A percentile compares a stretch with the other conserved stretches of the same genome.
These are phyloP conservation scores for Gymnocypris eckloni DNA, from an alignment of 2,797 vertebrate species.

Conservation along the genomic window DNA sequence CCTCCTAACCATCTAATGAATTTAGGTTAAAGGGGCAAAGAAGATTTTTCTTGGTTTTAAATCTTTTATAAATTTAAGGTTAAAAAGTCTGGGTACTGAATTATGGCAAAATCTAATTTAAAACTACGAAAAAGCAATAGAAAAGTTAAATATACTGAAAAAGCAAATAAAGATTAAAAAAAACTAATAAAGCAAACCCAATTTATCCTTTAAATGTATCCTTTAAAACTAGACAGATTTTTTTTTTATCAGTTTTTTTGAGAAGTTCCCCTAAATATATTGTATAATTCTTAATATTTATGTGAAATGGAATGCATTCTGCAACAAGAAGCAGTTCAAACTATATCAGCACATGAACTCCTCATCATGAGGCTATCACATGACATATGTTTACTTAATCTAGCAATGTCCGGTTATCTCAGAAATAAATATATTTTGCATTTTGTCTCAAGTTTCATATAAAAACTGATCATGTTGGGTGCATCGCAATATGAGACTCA, in stretches of 20 bases:
- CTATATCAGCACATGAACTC: background rate
- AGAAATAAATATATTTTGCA: background rate
- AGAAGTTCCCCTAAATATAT: background rate
- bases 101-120: background rate
- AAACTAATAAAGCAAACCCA: background rate
- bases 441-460: background rate
- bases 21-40: background rate
- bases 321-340: background rate
- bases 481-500: background rate
- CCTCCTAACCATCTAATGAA: background rate
- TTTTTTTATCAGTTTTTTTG: background rate
- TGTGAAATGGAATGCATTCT: background rate
- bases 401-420: background rate
- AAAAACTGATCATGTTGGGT: background rate
- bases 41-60: background rate
- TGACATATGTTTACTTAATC: background rate
- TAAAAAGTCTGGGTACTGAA: background rate
- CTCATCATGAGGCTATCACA: background rate
- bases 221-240: background rate
- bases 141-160: no score
- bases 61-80: background rate
- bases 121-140: no score
- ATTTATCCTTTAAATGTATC: background rate
- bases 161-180: background rate
- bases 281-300: background rate